Percentiles rank a stretch among this genome's conserved stretches.
phyloP scores from a whole-genome alignment of 2,797 vertebrate species.

The Crotalus adamanteus region DNA sequence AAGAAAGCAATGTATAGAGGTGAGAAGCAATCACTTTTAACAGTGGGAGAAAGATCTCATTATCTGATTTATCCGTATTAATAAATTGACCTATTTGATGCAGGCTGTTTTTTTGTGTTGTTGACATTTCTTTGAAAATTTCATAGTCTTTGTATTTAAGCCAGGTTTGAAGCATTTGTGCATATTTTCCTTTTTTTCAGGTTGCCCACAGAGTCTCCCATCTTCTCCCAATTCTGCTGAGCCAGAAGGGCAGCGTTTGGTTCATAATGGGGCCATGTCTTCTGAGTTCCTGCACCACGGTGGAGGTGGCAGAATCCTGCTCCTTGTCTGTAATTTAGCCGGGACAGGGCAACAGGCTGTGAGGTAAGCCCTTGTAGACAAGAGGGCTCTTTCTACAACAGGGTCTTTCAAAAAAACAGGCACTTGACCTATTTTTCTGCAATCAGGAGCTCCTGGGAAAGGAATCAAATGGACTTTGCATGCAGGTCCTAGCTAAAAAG shows the following conservation, averaged over 20 bases:
- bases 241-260: slow-evolving; percentile 65
- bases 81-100: not conserved
- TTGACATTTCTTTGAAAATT: not conserved
- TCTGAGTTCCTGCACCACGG: slow-evolving; percentile 78
- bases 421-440: not conserved
- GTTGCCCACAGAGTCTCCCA: slow-evolving; percentile 82
- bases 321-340: slow-evolving; percentile 86
- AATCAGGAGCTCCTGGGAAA: too few relatives aligned
- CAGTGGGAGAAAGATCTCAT: not conserved
- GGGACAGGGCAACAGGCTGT: slow-evolving; percentile 77
- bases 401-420: not conserved
- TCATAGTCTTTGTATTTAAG: not conserved
- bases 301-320: slow-evolving; percentile 73
- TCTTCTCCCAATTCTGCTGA: slow-evolving; percentile 74
- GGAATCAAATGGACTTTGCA: not conserved
- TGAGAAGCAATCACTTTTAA: not conserved
- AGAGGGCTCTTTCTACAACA: not conserved
- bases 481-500: not conserved
- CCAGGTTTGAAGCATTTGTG: not conserved
- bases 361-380: slow-evolving; percentile 71
- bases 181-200: slow-evolving; percentile 61
- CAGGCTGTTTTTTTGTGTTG: not conserved
- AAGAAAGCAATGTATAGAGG: not conserved
- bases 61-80: not conserved
- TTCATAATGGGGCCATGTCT: slow-evolving; percentile 72